Percentiles rank a stretch among this genome's conserved stretches.
These are phyloP conservation scores for Nasonia oneida DNA, from an alignment of 2,888 invertebrate species.

Conservation along the genomic window DNA sequence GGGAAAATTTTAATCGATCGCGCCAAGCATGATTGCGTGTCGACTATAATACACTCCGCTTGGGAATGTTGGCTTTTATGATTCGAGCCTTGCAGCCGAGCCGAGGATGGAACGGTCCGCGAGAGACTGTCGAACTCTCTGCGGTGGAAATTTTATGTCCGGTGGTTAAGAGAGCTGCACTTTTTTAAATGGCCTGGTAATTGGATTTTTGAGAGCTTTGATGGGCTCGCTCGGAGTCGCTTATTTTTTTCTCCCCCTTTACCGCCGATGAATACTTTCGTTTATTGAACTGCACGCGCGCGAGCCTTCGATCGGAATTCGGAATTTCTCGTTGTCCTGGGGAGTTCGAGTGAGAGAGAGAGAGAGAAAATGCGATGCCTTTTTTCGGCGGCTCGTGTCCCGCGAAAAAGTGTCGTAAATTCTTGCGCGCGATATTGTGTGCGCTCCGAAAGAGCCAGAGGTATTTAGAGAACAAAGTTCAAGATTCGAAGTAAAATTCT, in stretches of 20 bases:
- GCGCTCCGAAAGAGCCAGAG: neutral
- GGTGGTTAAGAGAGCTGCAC: constrained; percentile 6
- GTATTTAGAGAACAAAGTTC: constrained; percentile 23
- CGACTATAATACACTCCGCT: neutral
- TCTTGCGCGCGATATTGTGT: neutral
- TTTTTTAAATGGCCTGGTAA: constrained; percentile 14
- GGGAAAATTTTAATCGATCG: constrained; percentile 45
- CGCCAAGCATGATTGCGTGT: neutral
- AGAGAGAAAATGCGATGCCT: neutral
- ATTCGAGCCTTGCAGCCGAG: neutral
- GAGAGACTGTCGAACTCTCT: neutral
- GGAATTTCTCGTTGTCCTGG: neutral
- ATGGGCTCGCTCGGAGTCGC: neutral
- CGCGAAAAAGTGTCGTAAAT: constrained; percentile 13
- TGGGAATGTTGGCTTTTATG: neutral
- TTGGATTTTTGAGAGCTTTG: constrained; percentile 9
- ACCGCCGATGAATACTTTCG: neutral
- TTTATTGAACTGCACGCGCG: neutral
- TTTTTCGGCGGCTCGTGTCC: neutral
- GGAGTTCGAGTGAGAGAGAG: neutral
- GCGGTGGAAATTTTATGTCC: constrained; percentile 13
- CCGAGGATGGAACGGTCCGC: neutral
- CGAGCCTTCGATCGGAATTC: neutral
- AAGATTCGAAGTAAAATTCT: constrained; percentile 32
- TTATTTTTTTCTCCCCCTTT: neutral